Evolutionary conservation across 1,140 invertebrate genomes (phyloP), one percentile per base, ranked within the genome.

Genomic region (Pseudomyrmex dendroicus): DNA sequence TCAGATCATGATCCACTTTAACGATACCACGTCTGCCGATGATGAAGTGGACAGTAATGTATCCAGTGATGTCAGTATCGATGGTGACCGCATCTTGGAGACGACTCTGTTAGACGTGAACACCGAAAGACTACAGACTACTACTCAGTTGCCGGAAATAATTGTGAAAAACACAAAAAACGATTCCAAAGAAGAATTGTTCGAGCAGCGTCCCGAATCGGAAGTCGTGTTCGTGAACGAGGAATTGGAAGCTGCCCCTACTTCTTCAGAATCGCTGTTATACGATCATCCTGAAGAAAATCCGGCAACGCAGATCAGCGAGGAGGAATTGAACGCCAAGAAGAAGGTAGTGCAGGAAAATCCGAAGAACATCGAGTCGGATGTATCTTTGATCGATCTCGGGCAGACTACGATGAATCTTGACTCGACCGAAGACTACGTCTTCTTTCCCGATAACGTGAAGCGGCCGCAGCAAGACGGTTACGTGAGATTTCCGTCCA

Each of bases 401-500:
- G 62, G 68, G 25, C 74, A 22, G 48, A 59, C n/a, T 3, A 15
- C 77, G 22, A 17, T 56, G 15, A 84, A 70, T 2, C 35, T 84
- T 8, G 70, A 67, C 35, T 74, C 66, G 15, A 20, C 57, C 25
- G 72, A 85, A 44, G 68, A 89, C 73, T 89, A 87, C 17, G 89
- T 93, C 0, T 86, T 89, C 22, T 93, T 93, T 62, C 90, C 91
- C 13, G 84, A 62, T 20, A 68, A 84, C 61, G 85, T 89, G 5
- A 82, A 72, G 17, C 59, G 82, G 9, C 61, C 85, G 2, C 72
- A 54, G n/a, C 73, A 44, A 35, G 12, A 80, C 10, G 78, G 83
- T 13, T 91, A 90, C 63, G 90, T 94, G 1, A 90, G 89, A 12
- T 94, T 94, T 54, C 92, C 93, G 0, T 91, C 90, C 0, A 92